Percentiles rank a stretch among this genome's conserved stretches.
Evolutionary conservation across 1,140 invertebrate genomes (phyloP).

Genomic region (Meloidogyne chitwoodi): DNA sequence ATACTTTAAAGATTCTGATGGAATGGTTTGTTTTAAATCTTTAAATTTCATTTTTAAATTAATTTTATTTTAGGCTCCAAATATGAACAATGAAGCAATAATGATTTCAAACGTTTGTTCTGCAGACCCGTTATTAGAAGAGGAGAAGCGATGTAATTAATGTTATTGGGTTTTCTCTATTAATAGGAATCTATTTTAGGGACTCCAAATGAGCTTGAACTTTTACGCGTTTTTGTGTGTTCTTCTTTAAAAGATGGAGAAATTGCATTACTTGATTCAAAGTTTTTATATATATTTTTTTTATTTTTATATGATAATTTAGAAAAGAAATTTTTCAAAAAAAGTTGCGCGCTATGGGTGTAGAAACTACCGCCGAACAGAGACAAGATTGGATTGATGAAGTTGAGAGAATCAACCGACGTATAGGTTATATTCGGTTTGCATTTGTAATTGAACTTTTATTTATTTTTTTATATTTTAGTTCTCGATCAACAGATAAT

Average conservation of each 20-base stretch:
- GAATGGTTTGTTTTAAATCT: slow-evolving; percentile 25
- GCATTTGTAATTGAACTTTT: slow-evolving; percentile 6
- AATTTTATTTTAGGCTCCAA: slow-evolving; percentile 8
- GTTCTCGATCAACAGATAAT: not conserved
- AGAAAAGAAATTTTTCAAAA: slow-evolving; percentile 27
- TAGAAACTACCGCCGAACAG: slow-evolving; percentile 21
- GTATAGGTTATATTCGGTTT: slow-evolving; percentile 24
- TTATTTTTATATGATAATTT: not conserved
- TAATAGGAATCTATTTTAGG: slow-evolving; percentile 4
- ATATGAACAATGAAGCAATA: slow-evolving; percentile 18
- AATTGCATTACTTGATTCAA: slow-evolving; percentile 16
- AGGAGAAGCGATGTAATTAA: slow-evolving; percentile 18
- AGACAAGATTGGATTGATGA: slow-evolving; percentile 24
- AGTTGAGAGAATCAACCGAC: slow-evolving; percentile 26
- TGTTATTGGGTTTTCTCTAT: not conserved
- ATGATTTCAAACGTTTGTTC: slow-evolving; percentile 20
- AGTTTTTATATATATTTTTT: not conserved
- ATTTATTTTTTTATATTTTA: not conserved
- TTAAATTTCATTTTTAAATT: not conserved
- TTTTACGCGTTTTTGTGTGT: slow-evolving; percentile 15
- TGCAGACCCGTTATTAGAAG: slow-evolving; percentile 21
- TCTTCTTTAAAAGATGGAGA: slow-evolving; percentile 19
- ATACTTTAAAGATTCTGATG: slow-evolving; percentile 32
- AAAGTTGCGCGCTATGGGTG: slow-evolving; percentile 15
- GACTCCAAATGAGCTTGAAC: slow-evolving; percentile 19